phyloP scores from a whole-genome alignment of 1,140 invertebrate genomes.

The Drosophila nannoptera region DNA sequence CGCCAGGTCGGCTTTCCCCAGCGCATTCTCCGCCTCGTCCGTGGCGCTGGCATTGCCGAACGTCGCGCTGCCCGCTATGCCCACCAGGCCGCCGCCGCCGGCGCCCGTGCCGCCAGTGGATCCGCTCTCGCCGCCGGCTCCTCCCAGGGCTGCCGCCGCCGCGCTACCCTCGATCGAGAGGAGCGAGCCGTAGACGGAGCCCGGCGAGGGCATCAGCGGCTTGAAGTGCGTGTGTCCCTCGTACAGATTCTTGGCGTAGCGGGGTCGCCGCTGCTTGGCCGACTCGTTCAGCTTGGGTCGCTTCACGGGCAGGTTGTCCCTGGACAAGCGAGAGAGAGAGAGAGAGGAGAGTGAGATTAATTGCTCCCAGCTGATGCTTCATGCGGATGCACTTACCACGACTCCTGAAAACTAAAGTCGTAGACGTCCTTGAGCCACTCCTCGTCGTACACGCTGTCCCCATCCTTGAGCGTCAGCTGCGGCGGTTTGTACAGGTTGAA shows the following conservation, averaged over 20 bases:
- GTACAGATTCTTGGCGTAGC: constrained; percentile 81
- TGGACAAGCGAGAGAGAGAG: constrained; percentile 71
- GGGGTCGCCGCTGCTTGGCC: constrained; percentile 52
- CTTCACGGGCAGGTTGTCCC: constrained; percentile 93
- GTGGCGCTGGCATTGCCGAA: not conserved
- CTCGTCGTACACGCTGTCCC: constrained; percentile 86
- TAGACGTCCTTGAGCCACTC: constrained; percentile 91
- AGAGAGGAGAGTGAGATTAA: not conserved
- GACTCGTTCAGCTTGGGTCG: constrained; percentile 84
- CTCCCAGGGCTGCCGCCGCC: not conserved
- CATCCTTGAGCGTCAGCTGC: constrained; percentile 85
- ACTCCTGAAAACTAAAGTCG: constrained; percentile 90
- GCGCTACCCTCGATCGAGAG: constrained; percentile 61
- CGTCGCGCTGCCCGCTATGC: constrained; percentile 36
- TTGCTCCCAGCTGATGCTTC: not conserved
- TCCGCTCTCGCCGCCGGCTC: not conserved
- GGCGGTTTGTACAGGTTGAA: constrained; percentile 84
- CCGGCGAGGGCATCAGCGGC: constrained; percentile 73
- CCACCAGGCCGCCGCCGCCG: constrained; percentile 50
- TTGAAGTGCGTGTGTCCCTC: constrained; percentile 82
- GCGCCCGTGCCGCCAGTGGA: constrained; percentile 2
- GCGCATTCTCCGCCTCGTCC: constrained; percentile 25
- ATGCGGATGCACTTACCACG: constrained; percentile 88
- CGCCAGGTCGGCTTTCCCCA: constrained; percentile 8
- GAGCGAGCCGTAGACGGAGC: constrained; percentile 67